Conservation (phyloP, 2,888 invertebrate genomes). For the Aphidoletes aphidimyza region DNA sequence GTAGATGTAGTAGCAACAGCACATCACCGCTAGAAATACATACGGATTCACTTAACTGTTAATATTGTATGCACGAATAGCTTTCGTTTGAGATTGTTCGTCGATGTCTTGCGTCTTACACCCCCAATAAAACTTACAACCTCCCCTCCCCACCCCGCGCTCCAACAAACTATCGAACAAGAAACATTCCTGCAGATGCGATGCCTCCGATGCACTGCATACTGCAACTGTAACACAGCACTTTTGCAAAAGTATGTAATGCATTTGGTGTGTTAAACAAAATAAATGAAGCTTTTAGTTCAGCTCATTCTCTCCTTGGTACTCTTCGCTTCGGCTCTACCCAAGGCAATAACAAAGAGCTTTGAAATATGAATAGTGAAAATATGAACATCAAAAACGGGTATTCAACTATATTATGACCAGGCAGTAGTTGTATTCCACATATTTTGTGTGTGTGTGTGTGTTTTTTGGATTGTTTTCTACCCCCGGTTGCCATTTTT, state of each 20-base stretch:
- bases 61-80: not conserved
- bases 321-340: no score
- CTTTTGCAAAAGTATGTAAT: no score
- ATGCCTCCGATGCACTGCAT: no score
- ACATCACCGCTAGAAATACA: not conserved
- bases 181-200: no score
- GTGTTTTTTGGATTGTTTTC: no score
- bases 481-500: not conserved
- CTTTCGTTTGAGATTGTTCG: not conserved
- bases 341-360: not conserved
- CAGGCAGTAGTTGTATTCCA: not conserved
- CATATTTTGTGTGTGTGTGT: not conserved
- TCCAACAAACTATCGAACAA: no score
- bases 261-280: not conserved
- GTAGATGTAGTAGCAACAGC: not conserved
- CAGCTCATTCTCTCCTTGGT: not conserved
- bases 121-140: not conserved
- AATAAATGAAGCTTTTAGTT: constrained; percentile 19
- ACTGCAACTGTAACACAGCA: no score
- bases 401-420: not conserved
- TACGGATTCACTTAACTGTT: constrained; percentile 1
- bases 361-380: constrained; percentile 9
- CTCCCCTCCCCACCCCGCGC: no score
- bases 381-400: constrained; percentile 5
- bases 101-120: not conserved